A percentile compares a stretch with the other conserved stretches of the same genome.
Evolutionary conservation across 2,888 invertebrate species (phyloP).

Genomic region (Dolichopus griseipennis): DNA sequence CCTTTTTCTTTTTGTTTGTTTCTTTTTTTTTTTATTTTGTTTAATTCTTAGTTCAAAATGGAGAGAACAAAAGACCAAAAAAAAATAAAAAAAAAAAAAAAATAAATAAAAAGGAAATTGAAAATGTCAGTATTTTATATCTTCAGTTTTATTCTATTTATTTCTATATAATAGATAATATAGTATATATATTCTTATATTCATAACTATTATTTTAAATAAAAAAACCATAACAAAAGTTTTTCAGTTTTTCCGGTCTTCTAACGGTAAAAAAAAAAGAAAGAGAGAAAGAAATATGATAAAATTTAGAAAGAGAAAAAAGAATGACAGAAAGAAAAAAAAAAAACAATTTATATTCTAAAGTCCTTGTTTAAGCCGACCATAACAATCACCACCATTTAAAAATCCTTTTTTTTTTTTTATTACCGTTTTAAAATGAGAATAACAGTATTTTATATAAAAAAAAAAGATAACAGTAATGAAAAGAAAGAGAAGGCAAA

Average conservation of each 20-base stretch:
- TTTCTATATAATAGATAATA: neutral
- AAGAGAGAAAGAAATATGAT: neutral
- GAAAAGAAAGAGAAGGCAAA: neutral
- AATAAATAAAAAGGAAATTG: neutral
- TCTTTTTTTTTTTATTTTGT: neutral
- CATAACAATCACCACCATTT: constrained; percentile 6
- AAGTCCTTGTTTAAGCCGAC: constrained; percentile 3
- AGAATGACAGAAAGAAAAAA: neutral
- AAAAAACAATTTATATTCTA: constrained; percentile 1
- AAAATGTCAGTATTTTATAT: constrained; percentile 1
- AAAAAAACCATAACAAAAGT: neutral
- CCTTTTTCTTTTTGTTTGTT: too few species aligned
- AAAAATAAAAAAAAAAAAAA: neutral
- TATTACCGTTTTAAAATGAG: neutral
- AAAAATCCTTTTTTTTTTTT: neutral
- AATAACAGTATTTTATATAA: too few species aligned
- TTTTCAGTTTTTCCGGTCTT: constrained; percentile 3
- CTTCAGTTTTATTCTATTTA: neutral
- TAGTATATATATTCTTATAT: neutral
- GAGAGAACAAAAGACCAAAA: neutral
- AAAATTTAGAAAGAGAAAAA: neutral
- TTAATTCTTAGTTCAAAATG: neutral
- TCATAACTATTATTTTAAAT: neutral
- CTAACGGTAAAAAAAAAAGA: too few species aligned
- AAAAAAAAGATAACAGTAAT: too few species aligned